Evolutionary conservation across 2,888 invertebrate genomes (phyloP).

Genomic region (Chorisops tibialis): DNA sequence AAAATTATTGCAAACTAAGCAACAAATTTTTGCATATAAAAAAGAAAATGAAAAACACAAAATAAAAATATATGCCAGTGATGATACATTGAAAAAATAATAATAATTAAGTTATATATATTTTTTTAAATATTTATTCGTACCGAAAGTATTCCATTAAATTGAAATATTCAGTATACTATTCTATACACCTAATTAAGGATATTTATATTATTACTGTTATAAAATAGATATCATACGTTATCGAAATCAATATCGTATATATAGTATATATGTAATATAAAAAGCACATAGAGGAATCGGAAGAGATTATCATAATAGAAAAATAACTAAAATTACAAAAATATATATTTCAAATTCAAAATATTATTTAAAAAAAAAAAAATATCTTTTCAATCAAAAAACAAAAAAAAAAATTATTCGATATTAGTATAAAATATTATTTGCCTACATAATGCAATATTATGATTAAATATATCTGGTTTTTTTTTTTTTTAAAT

Average conservation of each 20-base stretch:
- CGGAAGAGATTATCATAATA: constrained; percentile 28
- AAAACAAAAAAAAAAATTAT: constrained; percentile 13
- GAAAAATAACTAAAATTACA: constrained; percentile 6
- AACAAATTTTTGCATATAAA: background rate
- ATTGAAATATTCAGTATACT: constrained; percentile 5
- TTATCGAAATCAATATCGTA: no score
- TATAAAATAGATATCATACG: no score
- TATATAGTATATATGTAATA: constrained; percentile 38
- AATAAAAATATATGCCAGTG: background rate
- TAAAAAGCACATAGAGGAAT: constrained; percentile 44
- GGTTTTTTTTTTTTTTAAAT: no score
- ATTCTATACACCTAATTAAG: constrained; percentile 9
- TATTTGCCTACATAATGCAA: no score
- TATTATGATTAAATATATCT: no score
- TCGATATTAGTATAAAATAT: background rate
- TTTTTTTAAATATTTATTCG: no score
- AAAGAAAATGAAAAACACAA: background rate
- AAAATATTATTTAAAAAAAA: no score
- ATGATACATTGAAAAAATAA: background rate
- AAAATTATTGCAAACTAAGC: background rate
- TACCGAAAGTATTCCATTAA: no score
- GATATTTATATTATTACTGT: no score
- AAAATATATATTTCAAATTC: no score
- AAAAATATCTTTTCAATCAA: constrained; percentile 15
- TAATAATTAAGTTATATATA: background rate